Conservation (phyloP, 2,797 vertebrate species). For the Spondyliosoma cantharus region DNA sequence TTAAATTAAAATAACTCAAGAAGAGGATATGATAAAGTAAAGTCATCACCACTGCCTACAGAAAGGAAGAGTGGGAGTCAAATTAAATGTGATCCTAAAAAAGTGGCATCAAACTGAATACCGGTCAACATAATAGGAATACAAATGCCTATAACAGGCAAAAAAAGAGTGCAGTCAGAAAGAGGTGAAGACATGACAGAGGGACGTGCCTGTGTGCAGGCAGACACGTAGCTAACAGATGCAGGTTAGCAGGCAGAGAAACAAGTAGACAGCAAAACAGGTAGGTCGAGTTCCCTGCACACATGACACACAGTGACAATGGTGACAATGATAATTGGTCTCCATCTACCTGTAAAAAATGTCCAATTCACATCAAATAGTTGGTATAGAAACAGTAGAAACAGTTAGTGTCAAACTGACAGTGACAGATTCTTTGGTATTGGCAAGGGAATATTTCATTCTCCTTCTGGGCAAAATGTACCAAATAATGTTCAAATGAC, state of each 20-base stretch:
- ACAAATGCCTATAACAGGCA: neutral
- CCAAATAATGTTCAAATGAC: neutral
- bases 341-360: neutral
- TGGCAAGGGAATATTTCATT: neutral
- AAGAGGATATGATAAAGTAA: neutral
- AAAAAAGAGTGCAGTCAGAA: neutral
- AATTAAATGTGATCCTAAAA: slow-evolving; percentile 8
- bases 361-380: neutral
- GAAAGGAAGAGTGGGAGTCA: neutral
- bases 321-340: fast-evolving
- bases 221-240: neutral
- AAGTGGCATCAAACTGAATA: slow-evolving; percentile 17
- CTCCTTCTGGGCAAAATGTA: neutral
- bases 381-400: neutral
- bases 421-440: neutral
- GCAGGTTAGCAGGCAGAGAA: neutral
- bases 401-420: neutral
- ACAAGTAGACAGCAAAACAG: slow-evolving; percentile 16
- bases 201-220: slow-evolving; percentile 7
- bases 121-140: neutral
- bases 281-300: slow-evolving; percentile 23
- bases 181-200: slow-evolving; percentile 1
- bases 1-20: neutral
- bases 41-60: neutral
- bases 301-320: slow-evolving; percentile 1